Evolutionary conservation across 2,888 invertebrate species (phyloP).

Genomic region (Onchidella celtica): DNA sequence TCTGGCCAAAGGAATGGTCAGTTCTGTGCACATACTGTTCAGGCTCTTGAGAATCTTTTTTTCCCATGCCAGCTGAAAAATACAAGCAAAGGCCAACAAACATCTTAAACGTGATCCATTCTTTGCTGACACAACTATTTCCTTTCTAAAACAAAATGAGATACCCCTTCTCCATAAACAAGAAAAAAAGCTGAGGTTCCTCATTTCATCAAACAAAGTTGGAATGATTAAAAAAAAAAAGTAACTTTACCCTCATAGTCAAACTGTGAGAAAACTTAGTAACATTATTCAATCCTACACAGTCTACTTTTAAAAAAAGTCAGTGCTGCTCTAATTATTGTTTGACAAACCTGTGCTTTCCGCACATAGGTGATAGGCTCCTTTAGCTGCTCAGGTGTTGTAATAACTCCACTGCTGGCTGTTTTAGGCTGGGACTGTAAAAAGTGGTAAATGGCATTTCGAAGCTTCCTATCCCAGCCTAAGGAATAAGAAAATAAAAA

Average conservation of each 20-base stretch:
- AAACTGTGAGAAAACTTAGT: too few relatives aligned
- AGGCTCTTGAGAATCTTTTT: constrained; percentile 95
- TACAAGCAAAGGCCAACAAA: not conserved
- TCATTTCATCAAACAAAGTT: too few relatives aligned
- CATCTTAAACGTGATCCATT: too few relatives aligned
- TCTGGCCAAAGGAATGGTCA: constrained; percentile 87
- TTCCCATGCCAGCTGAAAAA: constrained; percentile 86
- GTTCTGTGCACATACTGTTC: constrained; percentile 95
- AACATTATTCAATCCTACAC: too few relatives aligned
- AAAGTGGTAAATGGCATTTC: constrained; percentile 75
- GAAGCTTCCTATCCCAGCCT: constrained; percentile 75
- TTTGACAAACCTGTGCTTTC: constrained; percentile 86
- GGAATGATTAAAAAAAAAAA: too few relatives aligned
- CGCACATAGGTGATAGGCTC: constrained; percentile 89
- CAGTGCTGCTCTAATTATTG: too few relatives aligned
- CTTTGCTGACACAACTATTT: too few relatives aligned
- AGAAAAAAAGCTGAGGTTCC: too few relatives aligned
- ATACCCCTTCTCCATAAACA: too few relatives aligned
- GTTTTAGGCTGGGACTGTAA: constrained; percentile 62
- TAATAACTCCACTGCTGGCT: constrained; percentile 10
- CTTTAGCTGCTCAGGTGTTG: constrained; percentile 86
- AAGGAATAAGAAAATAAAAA: constrained; percentile 16
- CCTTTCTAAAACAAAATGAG: too few relatives aligned
- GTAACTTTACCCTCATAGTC: too few relatives aligned
- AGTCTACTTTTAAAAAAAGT: too few relatives aligned